Conservation (phyloP, 2,888 invertebrate genomes). For the Rambutsinella grinnellia region DNA sequence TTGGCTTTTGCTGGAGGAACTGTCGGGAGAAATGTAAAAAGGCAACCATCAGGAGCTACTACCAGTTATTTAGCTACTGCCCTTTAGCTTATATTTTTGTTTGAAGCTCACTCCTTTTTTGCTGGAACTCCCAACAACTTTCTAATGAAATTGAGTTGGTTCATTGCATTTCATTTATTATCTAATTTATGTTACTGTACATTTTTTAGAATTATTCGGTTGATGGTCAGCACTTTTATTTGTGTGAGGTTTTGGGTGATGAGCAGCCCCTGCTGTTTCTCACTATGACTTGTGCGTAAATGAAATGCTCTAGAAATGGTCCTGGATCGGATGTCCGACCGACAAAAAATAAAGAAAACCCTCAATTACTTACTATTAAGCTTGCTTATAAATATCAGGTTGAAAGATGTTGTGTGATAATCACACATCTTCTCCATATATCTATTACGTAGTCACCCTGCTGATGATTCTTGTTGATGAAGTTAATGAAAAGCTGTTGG, state of each 20-base stretch:
- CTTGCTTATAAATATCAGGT: too few relatives aligned
- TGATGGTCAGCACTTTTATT: conserved; percentile 6
- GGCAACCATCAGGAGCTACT: not conserved
- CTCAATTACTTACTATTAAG: conserved; percentile 18
- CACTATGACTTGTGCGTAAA: conserved; percentile 15
- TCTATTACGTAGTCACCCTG: conserved; percentile 29
- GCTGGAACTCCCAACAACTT: conserved; percentile 36
- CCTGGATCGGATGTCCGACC: conserved; percentile 12
- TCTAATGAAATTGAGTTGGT: conserved; percentile 63
- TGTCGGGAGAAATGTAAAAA: not conserved
- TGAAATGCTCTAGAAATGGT: conserved; percentile 9
- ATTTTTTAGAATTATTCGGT: conserved; percentile 14
- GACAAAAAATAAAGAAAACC: conserved; percentile 41
- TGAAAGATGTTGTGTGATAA: conserved; percentile 15
- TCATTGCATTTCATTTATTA: conserved; percentile 61
- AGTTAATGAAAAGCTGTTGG: conserved; percentile 28
- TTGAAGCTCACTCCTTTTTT: conserved; percentile 5
- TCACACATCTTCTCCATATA: conserved; percentile 37
- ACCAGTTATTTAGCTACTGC: not conserved
- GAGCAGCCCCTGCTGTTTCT: conserved; percentile 44
- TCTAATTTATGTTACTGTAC: conserved; percentile 52
- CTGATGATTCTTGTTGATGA: conserved; percentile 48
- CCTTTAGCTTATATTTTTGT: conserved; percentile 4
- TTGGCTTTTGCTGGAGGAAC: not conserved
- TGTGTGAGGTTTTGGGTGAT: conserved; percentile 38